phyloP scores from a whole-genome alignment of 2,797 vertebrate genomes.

The Artibeus lituratus region DNA sequence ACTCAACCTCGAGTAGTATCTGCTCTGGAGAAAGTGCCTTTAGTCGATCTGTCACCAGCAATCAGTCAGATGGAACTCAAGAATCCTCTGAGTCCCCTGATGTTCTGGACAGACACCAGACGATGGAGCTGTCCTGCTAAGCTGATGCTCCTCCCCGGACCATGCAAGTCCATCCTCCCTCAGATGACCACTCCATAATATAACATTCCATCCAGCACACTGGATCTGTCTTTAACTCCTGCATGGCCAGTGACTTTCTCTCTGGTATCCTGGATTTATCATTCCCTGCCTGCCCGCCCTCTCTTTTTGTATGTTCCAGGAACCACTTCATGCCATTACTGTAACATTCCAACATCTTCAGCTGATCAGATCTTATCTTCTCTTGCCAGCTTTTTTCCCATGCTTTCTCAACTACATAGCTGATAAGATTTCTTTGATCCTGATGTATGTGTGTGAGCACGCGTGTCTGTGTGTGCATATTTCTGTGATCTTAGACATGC shows the following conservation, averaged over 20 bases:
- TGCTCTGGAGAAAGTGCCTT: constrained; percentile 88
- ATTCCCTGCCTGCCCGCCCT: constrained; percentile 67
- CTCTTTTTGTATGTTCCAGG: constrained; percentile 75
- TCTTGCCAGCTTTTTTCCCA: constrained; percentile 71
- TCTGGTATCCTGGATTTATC: constrained; percentile 76
- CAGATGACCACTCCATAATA: constrained; percentile 75
- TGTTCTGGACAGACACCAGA: constrained; percentile 85
- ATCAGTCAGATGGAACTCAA: constrained; percentile 84
- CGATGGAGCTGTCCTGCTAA: constrained; percentile 92
- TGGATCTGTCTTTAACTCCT: constrained; percentile 77
- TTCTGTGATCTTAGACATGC: constrained; percentile 83
- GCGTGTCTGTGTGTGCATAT: constrained; percentile 76
- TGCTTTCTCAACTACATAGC: constrained; percentile 76
- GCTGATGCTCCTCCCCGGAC: constrained; percentile 71
- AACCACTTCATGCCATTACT: constrained; percentile 70
- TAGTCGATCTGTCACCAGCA: constrained; percentile 85
- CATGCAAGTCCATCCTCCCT: constrained; percentile 61
- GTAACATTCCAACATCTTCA: constrained; percentile 78
- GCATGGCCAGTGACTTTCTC: constrained; percentile 81
- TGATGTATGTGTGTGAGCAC: constrained; percentile 61
- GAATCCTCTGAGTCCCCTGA: constrained; percentile 80
- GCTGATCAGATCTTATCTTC: constrained; percentile 68
- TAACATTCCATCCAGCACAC: constrained; percentile 74
- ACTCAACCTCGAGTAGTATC: constrained; percentile 91
- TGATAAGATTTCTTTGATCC: constrained; percentile 72